Evolutionary conservation across 2,888 invertebrate genomes (phyloP), one percentile per base, ranked within the genome.

Genomic region (Drosophila tripunctata): DNA sequence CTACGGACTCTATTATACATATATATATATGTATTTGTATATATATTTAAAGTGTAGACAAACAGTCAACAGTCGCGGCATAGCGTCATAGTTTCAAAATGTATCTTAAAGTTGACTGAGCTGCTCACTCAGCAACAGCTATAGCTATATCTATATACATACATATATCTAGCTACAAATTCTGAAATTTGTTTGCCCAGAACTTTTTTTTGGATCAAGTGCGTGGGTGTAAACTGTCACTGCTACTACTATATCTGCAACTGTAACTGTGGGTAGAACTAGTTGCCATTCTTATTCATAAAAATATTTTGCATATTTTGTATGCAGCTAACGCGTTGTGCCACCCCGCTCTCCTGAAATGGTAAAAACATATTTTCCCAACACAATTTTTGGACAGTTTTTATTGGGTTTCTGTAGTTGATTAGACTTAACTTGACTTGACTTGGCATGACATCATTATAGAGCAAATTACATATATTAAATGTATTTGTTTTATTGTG

Each of bases 71-170:
- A 83, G 17, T 19, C 56, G 31, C 43, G 30, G 50, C 52, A 71
- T 84, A 58, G 72, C 80, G 80, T 83, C 80, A 80, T 85, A 74
- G 79, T 65, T 67, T 47, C 67, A 62, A 85, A 75, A 72, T 72
- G 51, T 74, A 44, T 54, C 58, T 64, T 15, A 36, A 64, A 58
- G 54, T 30, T 43, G 27, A 61, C 27, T 40, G 50, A 63, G 64
- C 58, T 61, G 62, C 58, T 24, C 17, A 24, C 5, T 24, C 17
- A 33, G 22, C 24, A 4, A 40, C 24, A 44, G 54, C 40, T 58
- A 35, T n/a, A 6, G 19, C 15, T 44, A 44, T 12, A 44, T 8
- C 36, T 36, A 17, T 17, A 17, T 10, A 27, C 35, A 43, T 40
- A 56, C 24, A 38, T 40, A 40, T 41, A 56, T 17, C 21, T 31